These are phyloP conservation scores for Drosophila littoralis DNA, from an alignment of 1,140 invertebrate genomes.

Conservation along the genomic window DNA sequence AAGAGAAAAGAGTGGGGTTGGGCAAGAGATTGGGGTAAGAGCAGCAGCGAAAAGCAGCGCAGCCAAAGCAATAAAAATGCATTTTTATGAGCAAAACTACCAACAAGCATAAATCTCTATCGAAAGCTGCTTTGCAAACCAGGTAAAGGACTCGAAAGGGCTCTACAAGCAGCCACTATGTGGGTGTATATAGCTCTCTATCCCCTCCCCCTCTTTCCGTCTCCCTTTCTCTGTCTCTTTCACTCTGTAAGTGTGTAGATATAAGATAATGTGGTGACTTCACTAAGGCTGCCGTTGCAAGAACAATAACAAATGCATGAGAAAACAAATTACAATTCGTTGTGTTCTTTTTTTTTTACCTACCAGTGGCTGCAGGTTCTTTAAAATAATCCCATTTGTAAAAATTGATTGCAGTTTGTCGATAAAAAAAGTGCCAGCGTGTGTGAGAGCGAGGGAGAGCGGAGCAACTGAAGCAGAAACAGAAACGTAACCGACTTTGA, in stretches of 20 bases:
- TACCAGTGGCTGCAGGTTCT: slow-evolving; percentile 24
- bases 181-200: slow-evolving; percentile 1
- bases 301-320: slow-evolving; percentile 82
- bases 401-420: slow-evolving; percentile 83
- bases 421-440: slow-evolving; percentile 61
- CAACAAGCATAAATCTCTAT: slow-evolving; percentile 83
- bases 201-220: background rate
- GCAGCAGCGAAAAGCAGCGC: slow-evolving; percentile 61
- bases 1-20: background rate
- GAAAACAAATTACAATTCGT: slow-evolving; percentile 83
- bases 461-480: slow-evolving; percentile 55
- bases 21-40: background rate
- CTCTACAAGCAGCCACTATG: background rate
- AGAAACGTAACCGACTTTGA: slow-evolving; percentile 55
- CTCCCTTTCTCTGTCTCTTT: background rate
- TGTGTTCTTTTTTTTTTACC: background rate
- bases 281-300: slow-evolving; percentile 68
- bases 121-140: slow-evolving; percentile 76
- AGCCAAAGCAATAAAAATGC: slow-evolving; percentile 79
- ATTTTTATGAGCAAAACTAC: slow-evolving; percentile 83
- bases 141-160: slow-evolving; percentile 37
- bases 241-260: slow-evolving; percentile 45
- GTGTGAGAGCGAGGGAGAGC: background rate
- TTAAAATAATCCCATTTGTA: slow-evolving; percentile 82
- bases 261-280: slow-evolving; percentile 79